phyloP scores from a whole-genome alignment of 1,140 invertebrate genomes.

The Ips typographus region DNA sequence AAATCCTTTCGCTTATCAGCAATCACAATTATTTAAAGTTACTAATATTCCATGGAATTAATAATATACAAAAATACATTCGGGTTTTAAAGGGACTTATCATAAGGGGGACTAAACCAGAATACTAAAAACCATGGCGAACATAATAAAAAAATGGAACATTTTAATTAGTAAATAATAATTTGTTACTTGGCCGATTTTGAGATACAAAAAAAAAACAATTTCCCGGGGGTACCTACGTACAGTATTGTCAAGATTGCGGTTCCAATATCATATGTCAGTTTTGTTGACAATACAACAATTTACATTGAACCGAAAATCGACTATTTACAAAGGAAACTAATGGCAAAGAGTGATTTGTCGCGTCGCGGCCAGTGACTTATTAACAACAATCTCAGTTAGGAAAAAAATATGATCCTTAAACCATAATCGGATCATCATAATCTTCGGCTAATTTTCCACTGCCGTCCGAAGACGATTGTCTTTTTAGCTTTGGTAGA shows the following conservation, averaged over 20 bases:
- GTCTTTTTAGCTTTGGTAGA: slow-evolving; percentile 46
- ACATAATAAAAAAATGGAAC: too few species aligned
- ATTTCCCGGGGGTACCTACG: neutral
- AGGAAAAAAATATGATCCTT: slow-evolving; percentile 4
- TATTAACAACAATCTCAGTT: neutral
- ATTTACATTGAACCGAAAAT: neutral
- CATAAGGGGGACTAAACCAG: neutral
- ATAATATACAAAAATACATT: slow-evolving; percentile 9
- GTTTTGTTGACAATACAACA: neutral
- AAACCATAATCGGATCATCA: slow-evolving; percentile 53
- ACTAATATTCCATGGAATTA: slow-evolving; percentile 1
- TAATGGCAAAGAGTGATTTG: slow-evolving; percentile 3
- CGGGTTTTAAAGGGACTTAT: neutral
- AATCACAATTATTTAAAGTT: slow-evolving; percentile 15
- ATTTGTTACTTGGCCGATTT: too few species aligned
- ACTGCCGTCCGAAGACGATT: slow-evolving; percentile 48
- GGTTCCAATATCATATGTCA: neutral
- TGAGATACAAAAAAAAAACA: too few species aligned
- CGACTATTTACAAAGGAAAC: neutral
- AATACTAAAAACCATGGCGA: neutral
- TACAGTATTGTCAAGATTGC: neutral
- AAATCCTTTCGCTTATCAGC: slow-evolving; percentile 6
- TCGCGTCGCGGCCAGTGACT: neutral
- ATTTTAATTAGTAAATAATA: too few species aligned
- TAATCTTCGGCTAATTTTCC: slow-evolving; percentile 47